Evolutionary conservation across 2,888 invertebrate genomes (phyloP).

Genomic region (Stegana nigrithorax): DNA sequence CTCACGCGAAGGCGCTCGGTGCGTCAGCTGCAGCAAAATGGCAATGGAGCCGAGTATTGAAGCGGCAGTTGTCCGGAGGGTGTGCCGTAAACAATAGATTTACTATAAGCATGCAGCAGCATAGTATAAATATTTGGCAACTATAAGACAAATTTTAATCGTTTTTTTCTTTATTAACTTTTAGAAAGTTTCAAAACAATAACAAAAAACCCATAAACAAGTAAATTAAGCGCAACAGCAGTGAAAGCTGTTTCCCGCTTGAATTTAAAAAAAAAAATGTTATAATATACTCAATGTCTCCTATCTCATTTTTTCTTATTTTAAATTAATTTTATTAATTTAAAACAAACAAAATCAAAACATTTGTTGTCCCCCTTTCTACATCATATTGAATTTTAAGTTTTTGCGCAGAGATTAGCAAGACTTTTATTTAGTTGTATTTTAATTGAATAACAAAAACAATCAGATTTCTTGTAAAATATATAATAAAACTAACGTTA

Average conservation of each 20-base stretch:
- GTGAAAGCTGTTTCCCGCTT: neutral
- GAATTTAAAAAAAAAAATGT: neutral
- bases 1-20: constrained; percentile 59
- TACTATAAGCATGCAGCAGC: neutral
- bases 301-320: neutral
- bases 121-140: neutral
- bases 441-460: no score
- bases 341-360: neutral
- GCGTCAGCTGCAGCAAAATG: constrained; percentile 55
- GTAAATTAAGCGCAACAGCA: neutral
- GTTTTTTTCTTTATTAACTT: neutral
- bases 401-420: constrained; percentile 11
- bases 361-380: neutral
- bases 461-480: no score
- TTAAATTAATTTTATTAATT: neutral
- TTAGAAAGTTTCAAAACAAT: neutral
- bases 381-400: neutral
- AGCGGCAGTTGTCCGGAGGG: neutral
- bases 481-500: no score
- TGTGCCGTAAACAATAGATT: neutral
- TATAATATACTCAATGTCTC: neutral
- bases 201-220: no score
- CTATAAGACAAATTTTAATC: neutral
- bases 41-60: constrained; percentile 28
- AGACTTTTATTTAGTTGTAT: constrained; percentile 9